Conservation (phyloP, 2,797 vertebrate genomes). For the Peromyscus aztecus region DNA sequence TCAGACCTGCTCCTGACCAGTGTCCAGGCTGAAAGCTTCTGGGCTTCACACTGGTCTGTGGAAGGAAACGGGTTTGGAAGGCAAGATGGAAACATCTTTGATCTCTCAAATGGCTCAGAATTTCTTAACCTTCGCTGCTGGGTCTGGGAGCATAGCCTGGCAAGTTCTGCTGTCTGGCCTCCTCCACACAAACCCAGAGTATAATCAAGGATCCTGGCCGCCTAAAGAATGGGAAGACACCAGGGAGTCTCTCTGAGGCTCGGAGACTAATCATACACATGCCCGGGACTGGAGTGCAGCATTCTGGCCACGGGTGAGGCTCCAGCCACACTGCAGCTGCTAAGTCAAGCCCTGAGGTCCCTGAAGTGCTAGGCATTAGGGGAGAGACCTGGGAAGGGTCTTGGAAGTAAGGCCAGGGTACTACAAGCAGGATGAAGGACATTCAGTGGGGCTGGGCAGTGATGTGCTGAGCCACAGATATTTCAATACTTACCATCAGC, state of each 20-base stretch:
- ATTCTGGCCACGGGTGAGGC: neutral
- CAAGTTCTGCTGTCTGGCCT: neutral
- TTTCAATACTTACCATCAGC: neutral
- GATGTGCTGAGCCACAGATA: neutral
- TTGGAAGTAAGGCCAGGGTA: neutral
- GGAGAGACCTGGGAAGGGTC: neutral
- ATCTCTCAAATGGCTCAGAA: slow-evolving; percentile 17
- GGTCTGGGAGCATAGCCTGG: neutral
- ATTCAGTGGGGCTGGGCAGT: neutral
- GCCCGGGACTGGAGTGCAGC: neutral
- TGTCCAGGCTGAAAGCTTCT: slow-evolving; percentile 23
- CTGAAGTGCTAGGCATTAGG: neutral
- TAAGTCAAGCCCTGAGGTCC: neutral
- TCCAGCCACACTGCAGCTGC: neutral
- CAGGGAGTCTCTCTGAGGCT: neutral
- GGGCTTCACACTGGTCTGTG: neutral
- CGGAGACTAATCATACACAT: neutral
- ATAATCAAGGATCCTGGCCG: neutral
- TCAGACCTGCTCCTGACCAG: neutral
- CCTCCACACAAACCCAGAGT: neutral
- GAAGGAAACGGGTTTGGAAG: neutral
- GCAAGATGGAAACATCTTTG: slow-evolving; percentile 41
- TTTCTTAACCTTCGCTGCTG: slow-evolving; percentile 32
- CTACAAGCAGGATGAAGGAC: no score
- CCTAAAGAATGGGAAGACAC: neutral